Evolutionary conservation across 2,113 vertebrate species (phyloP), one percentile per base, ranked within the genome.

Genomic region (Ceyx cyanopectus): DNA sequence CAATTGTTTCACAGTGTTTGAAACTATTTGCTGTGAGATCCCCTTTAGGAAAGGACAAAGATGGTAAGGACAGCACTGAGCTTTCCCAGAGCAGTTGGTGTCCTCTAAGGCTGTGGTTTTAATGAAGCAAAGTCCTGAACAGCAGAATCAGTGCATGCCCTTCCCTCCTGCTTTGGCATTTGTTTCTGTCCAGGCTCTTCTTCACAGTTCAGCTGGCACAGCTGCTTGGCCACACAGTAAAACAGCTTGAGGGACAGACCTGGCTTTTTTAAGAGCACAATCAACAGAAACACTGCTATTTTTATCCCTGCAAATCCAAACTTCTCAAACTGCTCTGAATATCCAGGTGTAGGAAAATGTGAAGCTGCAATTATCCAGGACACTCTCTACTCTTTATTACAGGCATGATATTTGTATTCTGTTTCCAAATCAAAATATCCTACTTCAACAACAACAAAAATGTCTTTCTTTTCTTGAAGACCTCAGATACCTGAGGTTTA

Each of bases 81-180:
- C 37, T 67, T 80, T 58, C 50, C 51, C 32, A 18, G 34, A 4
- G 1, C 5, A 2, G 24, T 12, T 57, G 61, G 11, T 68, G 62
- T 78, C 53, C 56, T 83, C 45, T 10, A 11, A 72, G 29, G 67
- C 41, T 61, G 34, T 69, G 54, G 32, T 37, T 94, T 92, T 87
- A 69, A 82, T 56, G 50, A 87, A 65, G 26, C 6, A 29, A 93
- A 72, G 53, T 72, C 58, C 50, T 69, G 32, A 72, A 75, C 78
- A 87, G 81, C 81, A 95, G 94, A 92, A 94, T 95, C 89, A 91
- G 91, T 87, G 93, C 70, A 3, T 92, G 87, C 63, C 87, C 75
- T 96, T 91, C 89, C 93, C 81, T 85, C 87, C 81, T 92, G 78
- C 20, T 87, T 61, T 66, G 27, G 41, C 85, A 93, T 94, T 95